Base-by-base conservation (phyloP, 35 echinoderm and acorn worm species). In the Diadema setosum region DNA sequence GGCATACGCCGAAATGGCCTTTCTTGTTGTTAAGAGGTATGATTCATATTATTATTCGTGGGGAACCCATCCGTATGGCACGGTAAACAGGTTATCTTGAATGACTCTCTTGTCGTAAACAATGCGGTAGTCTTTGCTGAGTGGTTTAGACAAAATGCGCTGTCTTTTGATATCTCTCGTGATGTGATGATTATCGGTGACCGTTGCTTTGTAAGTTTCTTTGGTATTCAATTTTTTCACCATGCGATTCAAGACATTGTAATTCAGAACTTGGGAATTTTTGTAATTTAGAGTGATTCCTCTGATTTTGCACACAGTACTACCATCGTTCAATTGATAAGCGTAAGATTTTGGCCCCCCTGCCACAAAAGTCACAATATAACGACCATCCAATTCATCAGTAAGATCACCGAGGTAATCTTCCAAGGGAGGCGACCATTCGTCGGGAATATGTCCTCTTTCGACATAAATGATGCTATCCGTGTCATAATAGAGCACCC, bases 21-120 rank as follows among this genome's bases (percentile, higher is more conserved):
- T 61, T 24, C 58, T 24, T 5, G 31, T 0, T 24, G n/a, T 24
- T 24, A 61, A 61, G 0, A 61, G 2, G 31, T 1, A 1, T 6
- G 5, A 17, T 29, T 0, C n/a, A 0, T 5, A 24, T 8, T 61
- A 6, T n/a, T 61, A 61, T 17, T 6, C 16, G 0, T 17, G 58
- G 58, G 3, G 21, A 29, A 61, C 35, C 27, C 82, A 89, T 41
- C 87, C 75, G 80, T 80, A 91, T 20, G 82, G 90, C 2, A 91
- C 63, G 1, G 90, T 91, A 24, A 56, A 76, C 44, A 42, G 86
- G 39, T 81, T 41, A 42, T 84, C 17, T 4, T 76, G 31, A 17
- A 90, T 60, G 4, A 91, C 70, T 42, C 89, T 20, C 43, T 91
- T 91, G 39, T 91, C 89, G 34, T 91, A 91, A 26, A 91, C 89